These are phyloP conservation scores for Lophius piscatorius DNA, from an alignment of 2,113 vertebrate species.

Conservation along the genomic window DNA sequence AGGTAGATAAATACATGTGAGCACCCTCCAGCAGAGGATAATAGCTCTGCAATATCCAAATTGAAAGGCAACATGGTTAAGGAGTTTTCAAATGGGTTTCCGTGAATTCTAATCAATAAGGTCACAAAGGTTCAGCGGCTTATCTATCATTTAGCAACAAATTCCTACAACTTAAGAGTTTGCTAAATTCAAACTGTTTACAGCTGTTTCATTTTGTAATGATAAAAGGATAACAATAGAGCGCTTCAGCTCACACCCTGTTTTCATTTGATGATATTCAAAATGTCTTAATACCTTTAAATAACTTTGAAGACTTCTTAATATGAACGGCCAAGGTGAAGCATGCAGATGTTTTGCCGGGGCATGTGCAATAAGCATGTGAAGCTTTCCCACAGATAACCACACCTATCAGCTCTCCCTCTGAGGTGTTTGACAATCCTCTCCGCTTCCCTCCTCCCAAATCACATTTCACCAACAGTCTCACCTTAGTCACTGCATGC, in stretches of 20 bases:
- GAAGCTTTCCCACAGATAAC: conserved; percentile 49
- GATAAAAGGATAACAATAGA: too few relatives aligned
- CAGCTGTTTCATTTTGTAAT: too few relatives aligned
- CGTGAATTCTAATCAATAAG: too few relatives aligned
- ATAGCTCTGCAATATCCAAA: not conserved
- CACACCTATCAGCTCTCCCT: conserved; percentile 43
- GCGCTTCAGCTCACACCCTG: too few relatives aligned
- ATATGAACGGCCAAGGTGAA: not conserved
- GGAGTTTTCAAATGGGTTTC: too few relatives aligned
- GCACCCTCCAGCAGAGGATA: not conserved
- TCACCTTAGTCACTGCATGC: conserved; percentile 66
- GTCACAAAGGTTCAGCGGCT: too few relatives aligned
- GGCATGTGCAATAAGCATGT: conserved; percentile 12
- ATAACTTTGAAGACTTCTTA: not conserved
- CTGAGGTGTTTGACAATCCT: conserved; percentile 17
- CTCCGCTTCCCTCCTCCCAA: conserved; percentile 8
- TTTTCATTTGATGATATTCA: too few relatives aligned
- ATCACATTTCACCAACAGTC: conserved; percentile 52
- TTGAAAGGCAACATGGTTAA: too few relatives aligned
- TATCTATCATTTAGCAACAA: too few relatives aligned
- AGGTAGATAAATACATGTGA: not conserved
- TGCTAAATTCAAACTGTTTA: too few relatives aligned
- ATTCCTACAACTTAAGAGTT: too few relatives aligned
- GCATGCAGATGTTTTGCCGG: conserved; percentile 15
- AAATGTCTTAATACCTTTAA: too few relatives aligned